A percentile compares a stretch with the other conserved stretches of the same genome.
These are phyloP conservation scores for Microtus agrestis DNA, from an alignment of 2,797 vertebrate species.

Conservation along the genomic window DNA sequence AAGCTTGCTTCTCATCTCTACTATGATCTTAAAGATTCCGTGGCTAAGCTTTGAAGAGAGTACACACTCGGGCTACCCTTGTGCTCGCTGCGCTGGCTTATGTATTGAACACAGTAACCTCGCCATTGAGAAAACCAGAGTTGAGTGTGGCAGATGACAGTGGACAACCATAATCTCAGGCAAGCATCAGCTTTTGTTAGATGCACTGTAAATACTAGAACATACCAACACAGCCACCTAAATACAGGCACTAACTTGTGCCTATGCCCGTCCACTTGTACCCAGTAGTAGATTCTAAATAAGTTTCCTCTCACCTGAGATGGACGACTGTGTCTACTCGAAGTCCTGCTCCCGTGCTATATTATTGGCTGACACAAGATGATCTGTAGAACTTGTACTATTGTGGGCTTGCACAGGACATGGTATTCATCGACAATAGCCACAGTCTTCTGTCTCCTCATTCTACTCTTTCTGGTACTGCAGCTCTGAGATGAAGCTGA, in stretches of 20 bases:
- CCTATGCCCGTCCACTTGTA: background rate
- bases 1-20: constrained; percentile 9
- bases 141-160: background rate
- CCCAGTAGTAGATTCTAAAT: background rate
- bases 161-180: background rate
- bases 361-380: background rate
- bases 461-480: background rate
- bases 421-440: background rate
- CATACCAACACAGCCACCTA: background rate
- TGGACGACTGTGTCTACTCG: background rate
- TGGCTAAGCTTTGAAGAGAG: background rate
- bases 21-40: constrained; percentile 12
- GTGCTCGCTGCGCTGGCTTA: background rate
- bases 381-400: background rate
- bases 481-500: background rate
- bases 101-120: background rate
- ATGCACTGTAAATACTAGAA: background rate
- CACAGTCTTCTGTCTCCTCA: background rate
- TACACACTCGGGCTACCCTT: background rate
- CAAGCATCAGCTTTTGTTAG: background rate
- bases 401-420: background rate
- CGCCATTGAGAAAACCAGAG: background rate
- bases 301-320: background rate
- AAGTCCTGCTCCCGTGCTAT: background rate
- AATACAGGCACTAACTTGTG: background rate